phyloP scores from a whole-genome alignment of 2,888 invertebrate genomes.

The Kuschelorhynchus macadamiae region DNA sequence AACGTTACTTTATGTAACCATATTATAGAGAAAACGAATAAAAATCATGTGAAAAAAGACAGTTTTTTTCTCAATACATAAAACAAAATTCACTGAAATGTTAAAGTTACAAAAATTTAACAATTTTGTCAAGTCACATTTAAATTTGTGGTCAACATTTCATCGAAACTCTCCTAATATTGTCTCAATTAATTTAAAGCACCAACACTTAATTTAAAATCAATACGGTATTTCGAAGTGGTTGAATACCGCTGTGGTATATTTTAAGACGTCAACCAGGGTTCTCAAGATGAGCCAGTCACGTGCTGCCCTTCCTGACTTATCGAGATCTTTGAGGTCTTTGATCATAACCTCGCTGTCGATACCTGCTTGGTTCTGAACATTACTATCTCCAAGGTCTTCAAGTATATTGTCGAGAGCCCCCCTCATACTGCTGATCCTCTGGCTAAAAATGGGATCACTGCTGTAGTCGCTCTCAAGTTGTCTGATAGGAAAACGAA shows the following conservation, averaged over 20 bases:
- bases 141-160: no score
- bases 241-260: constrained; percentile 71
- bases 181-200: background rate
- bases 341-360: constrained; percentile 69
- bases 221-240: constrained; percentile 55
- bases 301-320: constrained; percentile 69
- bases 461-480: constrained; percentile 74
- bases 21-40: no score
- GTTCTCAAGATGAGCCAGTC: constrained; percentile 77
- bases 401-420: constrained; percentile 77
- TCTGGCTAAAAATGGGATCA: constrained; percentile 56
- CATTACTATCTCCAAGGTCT: constrained; percentile 76
- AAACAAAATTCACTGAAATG: no score
- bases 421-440: constrained; percentile 75
- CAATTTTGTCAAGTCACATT: no score
- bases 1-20: no score
- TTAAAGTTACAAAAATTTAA: no score
- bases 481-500: constrained; percentile 80
- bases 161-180: no score
- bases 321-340: constrained; percentile 62
- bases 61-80: no score
- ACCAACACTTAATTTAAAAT: constrained; percentile 1
- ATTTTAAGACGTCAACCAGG: constrained; percentile 75
- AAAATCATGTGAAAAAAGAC: no score
- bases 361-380: constrained; percentile 70